Conservation (phyloP, 2,797 vertebrate species). For the Danio aesculapii region DNA sequence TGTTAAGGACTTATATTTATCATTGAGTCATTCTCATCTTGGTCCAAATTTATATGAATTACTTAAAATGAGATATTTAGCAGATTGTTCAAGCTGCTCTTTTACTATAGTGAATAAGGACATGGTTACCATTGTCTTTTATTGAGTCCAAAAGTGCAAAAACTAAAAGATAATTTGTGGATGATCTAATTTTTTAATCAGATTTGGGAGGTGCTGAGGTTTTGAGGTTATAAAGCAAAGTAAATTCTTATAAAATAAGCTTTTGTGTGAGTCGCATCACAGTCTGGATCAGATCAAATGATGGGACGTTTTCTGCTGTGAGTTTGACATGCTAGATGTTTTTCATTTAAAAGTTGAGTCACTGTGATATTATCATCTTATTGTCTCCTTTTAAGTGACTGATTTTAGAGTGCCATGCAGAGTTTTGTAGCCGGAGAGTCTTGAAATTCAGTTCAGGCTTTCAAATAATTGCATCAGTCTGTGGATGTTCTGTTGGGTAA, state of each 20-base stretch:
- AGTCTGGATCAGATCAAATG: constrained; percentile 14
- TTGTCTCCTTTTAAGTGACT: background rate
- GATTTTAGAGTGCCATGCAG: background rate
- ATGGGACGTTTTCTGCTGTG: background rate
- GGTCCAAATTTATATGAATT: background rate
- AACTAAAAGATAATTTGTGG: background rate
- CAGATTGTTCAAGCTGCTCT: background rate
- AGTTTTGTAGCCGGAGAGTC: background rate
- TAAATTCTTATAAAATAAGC: background rate
- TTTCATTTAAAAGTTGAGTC: constrained; percentile 9
- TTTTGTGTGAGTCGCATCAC: background rate
- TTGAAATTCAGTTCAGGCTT: constrained; percentile 24
- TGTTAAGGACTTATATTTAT: background rate
- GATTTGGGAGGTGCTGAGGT: too few species aligned
- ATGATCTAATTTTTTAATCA: background rate
- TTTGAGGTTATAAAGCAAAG: background rate
- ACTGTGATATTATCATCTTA: background rate
- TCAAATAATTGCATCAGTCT: constrained; percentile 29
- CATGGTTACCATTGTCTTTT: background rate
- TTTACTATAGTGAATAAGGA: background rate
- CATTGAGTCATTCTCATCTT: background rate
- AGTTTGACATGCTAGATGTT: background rate
- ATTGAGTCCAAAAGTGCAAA: background rate
- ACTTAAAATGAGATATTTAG: background rate
- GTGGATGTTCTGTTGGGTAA: constrained; percentile 9